Evolutionary conservation across 1,140 invertebrate genomes (phyloP).

Genomic region (Cephus cinctus): DNA sequence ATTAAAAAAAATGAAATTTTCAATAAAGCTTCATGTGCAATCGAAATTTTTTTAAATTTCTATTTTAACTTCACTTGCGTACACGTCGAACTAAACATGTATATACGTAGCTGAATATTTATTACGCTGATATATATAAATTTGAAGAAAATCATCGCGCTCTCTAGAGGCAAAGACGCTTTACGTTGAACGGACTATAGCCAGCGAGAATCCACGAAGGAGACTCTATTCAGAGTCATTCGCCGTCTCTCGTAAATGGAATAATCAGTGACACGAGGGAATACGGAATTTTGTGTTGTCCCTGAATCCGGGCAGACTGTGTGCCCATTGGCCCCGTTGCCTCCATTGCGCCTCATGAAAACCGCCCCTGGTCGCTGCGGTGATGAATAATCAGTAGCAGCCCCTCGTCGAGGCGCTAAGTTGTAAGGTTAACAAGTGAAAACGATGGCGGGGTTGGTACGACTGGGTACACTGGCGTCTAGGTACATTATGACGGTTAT

Average conservation of each 20-base stretch:
- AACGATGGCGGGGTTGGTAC: slow-evolving; percentile 12
- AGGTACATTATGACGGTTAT: too few species aligned
- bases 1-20: too few species aligned
- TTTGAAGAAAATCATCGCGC: too few species aligned
- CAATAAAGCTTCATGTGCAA: too few species aligned
- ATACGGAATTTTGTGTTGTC: slow-evolving; percentile 36
- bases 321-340: slow-evolving; percentile 9
- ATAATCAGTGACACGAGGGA: slow-evolving; percentile 51
- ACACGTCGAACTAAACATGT: too few species aligned
- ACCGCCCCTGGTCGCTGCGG: slow-evolving; percentile 33
- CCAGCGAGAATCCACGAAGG: background rate
- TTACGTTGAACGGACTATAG: too few species aligned
- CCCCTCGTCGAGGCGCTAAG: slow-evolving; percentile 36
- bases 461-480: background rate
- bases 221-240: slow-evolving; percentile 41
- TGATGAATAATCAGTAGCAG: slow-evolving; percentile 51
- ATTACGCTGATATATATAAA: too few species aligned
- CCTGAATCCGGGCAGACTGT: slow-evolving; percentile 17
- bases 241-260: slow-evolving; percentile 44
- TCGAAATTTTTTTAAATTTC: too few species aligned
- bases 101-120: too few species aligned
- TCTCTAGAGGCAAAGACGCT: too few species aligned
- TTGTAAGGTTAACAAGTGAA: slow-evolving; percentile 41
- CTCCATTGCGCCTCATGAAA: slow-evolving; percentile 30
- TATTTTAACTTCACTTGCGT: too few species aligned